phyloP scores from a whole-genome alignment of 2,113 vertebrate species.

The Aegypius monachus region DNA sequence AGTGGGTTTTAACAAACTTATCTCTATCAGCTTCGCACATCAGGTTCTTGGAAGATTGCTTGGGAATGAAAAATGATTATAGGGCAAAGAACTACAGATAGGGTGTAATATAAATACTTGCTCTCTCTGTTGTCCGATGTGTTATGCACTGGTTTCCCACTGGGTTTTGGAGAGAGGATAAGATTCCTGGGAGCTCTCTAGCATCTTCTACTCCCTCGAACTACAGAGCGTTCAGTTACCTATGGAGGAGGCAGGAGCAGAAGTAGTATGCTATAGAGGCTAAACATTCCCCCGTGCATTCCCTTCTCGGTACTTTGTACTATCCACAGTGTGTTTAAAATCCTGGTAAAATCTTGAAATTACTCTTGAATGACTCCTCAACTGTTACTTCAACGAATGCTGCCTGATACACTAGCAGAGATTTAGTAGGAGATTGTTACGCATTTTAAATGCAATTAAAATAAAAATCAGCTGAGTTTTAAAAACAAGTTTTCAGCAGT shows the following conservation, averaged over 20 bases:
- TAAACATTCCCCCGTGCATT: fast-evolving
- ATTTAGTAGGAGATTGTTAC: neutral
- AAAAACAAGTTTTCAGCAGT: neutral
- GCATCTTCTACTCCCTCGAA: neutral
- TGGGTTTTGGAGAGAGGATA: neutral
- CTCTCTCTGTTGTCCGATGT: fast-evolving
- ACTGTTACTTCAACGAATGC: neutral
- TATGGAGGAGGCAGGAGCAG: neutral
- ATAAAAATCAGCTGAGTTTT: neutral
- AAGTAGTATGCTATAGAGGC: fast-evolving
- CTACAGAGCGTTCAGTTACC: neutral
- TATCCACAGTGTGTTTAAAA: neutral
- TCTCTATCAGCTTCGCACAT: neutral
- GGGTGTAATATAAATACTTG: neutral
- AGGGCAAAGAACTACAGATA: neutral
- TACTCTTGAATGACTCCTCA: neutral
- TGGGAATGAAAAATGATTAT: neutral
- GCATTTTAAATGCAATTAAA: neutral
- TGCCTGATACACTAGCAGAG: neutral
- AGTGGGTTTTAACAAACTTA: neutral
- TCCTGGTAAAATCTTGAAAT: neutral
- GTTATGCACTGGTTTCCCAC: neutral
- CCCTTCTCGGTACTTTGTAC: neutral
- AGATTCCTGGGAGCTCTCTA: neutral
- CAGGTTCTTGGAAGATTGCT: neutral